A percentile compares a stretch with the other conserved stretches of the same genome.
Evolutionary conservation across 1,140 invertebrate genomes (phyloP).

Genomic region (Calliopsis andreniformis): DNA sequence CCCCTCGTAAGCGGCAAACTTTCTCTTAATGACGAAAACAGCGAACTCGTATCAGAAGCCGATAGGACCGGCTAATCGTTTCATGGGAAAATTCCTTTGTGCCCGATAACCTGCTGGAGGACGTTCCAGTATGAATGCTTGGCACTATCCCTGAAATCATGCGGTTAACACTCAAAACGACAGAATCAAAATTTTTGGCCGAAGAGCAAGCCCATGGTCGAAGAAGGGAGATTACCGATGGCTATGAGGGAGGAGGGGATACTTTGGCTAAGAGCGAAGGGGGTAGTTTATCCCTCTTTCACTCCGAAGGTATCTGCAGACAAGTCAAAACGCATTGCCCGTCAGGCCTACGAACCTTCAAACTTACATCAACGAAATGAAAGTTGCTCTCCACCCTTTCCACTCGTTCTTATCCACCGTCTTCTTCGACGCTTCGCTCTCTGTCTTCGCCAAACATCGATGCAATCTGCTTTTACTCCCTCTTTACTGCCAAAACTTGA

Average conservation of each 20-base stretch:
- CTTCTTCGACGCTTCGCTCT: background rate
- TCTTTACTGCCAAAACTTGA: slow-evolving; percentile 29
- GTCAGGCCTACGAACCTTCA: slow-evolving; percentile 73
- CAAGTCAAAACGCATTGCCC: slow-evolving; percentile 64
- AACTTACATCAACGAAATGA: slow-evolving; percentile 78
- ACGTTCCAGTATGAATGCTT: too few species aligned
- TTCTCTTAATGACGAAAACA: slow-evolving; percentile 74
- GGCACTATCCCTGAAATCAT: background rate
- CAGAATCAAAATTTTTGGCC: background rate
- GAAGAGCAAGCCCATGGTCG: slow-evolving; percentile 10
- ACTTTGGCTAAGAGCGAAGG: slow-evolving; percentile 32
- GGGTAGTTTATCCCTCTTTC: slow-evolving; percentile 67
- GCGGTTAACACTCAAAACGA: background rate
- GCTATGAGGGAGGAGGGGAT: slow-evolving; percentile 21
- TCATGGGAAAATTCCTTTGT: slow-evolving; percentile 68
- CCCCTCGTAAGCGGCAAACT: slow-evolving; percentile 55
- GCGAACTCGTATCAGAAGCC: slow-evolving; percentile 59
- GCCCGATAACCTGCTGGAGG: slow-evolving; percentile 70
- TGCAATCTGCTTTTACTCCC: slow-evolving; percentile 6
- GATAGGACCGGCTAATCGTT: slow-evolving; percentile 74
- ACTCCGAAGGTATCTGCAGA: slow-evolving; percentile 65
- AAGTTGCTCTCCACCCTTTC: slow-evolving; percentile 54
- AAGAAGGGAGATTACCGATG: slow-evolving; percentile 54
- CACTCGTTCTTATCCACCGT: background rate
- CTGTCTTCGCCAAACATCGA: slow-evolving; percentile 9